Evolutionary conservation across 2,797 vertebrate genomes (phyloP).

Genomic region (Iguana delicatissima): DNA sequence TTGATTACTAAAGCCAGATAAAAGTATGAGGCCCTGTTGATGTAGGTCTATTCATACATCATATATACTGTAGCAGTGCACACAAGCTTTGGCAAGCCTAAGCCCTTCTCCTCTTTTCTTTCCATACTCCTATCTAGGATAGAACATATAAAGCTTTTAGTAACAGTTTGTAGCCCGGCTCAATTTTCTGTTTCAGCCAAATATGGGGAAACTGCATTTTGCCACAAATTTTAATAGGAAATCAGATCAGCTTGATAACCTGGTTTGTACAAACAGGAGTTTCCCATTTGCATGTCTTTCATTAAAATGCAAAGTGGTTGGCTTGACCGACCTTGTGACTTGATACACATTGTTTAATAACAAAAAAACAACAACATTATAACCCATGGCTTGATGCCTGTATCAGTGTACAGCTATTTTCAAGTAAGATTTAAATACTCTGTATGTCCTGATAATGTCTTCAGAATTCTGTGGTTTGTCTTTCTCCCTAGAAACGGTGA

Average conservation of each 20-base stretch:
- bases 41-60: background rate
- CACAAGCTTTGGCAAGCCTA: background rate
- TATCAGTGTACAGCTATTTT: background rate
- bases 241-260: background rate
- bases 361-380: background rate
- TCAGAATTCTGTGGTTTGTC: conserved; percentile 35
- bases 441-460: background rate
- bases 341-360: background rate
- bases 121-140: background rate
- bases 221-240: background rate
- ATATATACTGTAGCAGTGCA: background rate
- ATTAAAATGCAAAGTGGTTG: background rate
- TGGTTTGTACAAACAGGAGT: background rate
- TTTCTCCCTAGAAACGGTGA: conserved; percentile 78
- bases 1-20: background rate
- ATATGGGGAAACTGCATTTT: background rate
- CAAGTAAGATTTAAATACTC: background rate
- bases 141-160: background rate
- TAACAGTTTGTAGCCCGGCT: background rate
- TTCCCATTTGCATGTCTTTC: background rate
- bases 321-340: background rate
- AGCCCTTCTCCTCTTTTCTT: background rate
- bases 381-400: background rate
- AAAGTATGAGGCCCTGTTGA: background rate
- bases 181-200: background rate